Base-by-base conservation (phyloP, 1,140 invertebrate species). In the Anastrepha obliqua region DNA sequence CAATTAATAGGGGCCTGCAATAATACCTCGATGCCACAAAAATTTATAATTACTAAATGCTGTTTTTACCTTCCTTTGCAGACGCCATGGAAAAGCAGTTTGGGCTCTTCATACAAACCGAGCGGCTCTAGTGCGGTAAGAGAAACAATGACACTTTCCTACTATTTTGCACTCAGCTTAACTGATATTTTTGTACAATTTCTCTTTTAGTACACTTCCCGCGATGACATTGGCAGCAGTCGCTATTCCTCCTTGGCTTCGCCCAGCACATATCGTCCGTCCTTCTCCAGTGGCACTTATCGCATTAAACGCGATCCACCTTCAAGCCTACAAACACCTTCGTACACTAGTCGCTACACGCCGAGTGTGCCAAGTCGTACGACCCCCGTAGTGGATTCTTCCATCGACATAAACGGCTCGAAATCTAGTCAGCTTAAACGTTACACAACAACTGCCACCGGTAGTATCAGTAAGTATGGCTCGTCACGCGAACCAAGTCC, bases 211-310 rank as follows among this genome's bases (percentile, higher is more conserved):
- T 93, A 93, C 44, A 90, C 90, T 2, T 86, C 90, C 1, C 89
- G 91, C 1, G 89, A 89, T 13, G 92, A 93, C 67, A 64, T 90
- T 2, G 85, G 90, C 13, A 42, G 74, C 47, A 89, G 91, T 17
- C 90, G 91, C 2, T 92, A 92, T 67, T 47, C 64, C 2, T 88
- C 89, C 5, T 85, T 93, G 70, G 87, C 90, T 87, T 90, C 92
- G 39, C 92, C 92, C 13, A 91, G 90, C 51, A 88, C 91, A 58
- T 93, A 92, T 87, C 90, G 92, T 59, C 92, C 92, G 0, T 93
- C 92, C 1, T 93, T 93, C 88, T 92, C 92, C 0, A 91, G 92
- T 1, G 92, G 92, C 7, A 93, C 92, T 0, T 93, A 93, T 89
- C 92, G 92, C 58, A 87, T 91, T 3, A 91, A 92, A 86, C 90